phyloP scores from a whole-genome alignment of 2,888 invertebrate species.

The Syritta pipiens region DNA sequence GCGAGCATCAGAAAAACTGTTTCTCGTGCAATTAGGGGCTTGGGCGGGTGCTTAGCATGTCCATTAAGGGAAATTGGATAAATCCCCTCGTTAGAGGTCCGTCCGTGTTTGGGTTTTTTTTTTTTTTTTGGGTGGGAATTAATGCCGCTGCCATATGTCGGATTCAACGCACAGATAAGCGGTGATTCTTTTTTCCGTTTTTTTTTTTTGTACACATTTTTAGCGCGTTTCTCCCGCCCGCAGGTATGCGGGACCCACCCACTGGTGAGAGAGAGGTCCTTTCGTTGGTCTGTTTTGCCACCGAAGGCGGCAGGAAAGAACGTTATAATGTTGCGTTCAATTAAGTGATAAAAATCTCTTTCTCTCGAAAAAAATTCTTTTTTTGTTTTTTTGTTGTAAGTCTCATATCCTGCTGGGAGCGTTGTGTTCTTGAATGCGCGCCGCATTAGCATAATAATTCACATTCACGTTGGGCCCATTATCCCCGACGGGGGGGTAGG shows the following conservation, averaged over 20 bases:
- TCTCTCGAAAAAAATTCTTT: conserved; percentile 10
- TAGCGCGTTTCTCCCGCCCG: conserved; percentile 23
- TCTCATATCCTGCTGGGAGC: conserved; percentile 37
- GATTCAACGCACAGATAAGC: conserved; percentile 57
- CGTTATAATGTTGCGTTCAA: conserved; percentile 65
- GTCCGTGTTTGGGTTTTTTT: no score
- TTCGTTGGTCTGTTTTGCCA: conserved; percentile 37
- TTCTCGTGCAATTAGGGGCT: conserved; percentile 60
- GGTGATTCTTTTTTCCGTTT: conserved; percentile 41
- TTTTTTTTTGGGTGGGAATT: conserved; percentile 16
- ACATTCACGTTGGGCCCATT: conserved; percentile 51
- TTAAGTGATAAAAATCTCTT: conserved; percentile 66
- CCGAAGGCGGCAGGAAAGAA: conserved; percentile 4
- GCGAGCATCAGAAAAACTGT: conserved; percentile 38
- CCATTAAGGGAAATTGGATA: conserved; percentile 53
- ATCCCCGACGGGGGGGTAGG: conserved; percentile 25
- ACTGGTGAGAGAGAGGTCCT: conserved; percentile 52
- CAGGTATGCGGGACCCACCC: conserved; percentile 15
- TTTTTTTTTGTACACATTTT: conserved; percentile 17
- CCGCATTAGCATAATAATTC: conserved; percentile 67
- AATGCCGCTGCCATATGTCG: conserved; percentile 49
- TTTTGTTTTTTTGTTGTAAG: neutral
- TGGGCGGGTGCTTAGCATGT: conserved; percentile 47
- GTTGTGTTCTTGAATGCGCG: conserved; percentile 34
- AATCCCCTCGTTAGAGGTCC: conserved; percentile 58